Evolutionary conservation across 2,888 invertebrate genomes (phyloP), one percentile per base, ranked within the genome.

Genomic region (Ditula angustiorana): DNA sequence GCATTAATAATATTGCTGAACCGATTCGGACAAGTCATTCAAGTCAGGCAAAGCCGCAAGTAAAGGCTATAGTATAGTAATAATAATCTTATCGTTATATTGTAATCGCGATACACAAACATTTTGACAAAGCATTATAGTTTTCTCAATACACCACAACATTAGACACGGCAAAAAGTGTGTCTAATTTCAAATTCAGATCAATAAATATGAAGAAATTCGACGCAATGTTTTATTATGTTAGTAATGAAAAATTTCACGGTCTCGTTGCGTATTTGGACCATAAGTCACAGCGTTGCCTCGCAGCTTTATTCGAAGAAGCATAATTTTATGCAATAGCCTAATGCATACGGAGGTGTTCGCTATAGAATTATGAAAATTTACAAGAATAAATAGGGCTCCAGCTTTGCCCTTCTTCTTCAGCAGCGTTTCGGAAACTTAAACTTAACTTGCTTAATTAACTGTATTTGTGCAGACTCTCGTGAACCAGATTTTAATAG

Each of bases 111-210:
- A 19, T 19, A 41, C 41, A 19, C 16, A 41, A 8, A 10, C 44
- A 46, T 28, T n/a, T n/a, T n/a, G n/a, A n/a, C n/a, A n/a, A n/a
- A n/a, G n/a, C n/a, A 60, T 26, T 41, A 24, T 4, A 8, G 16
- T 62, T 33, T 41, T 26, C 26, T 30, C 26, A 64, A 53, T 37
- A 47, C 28, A 28, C 52, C 44, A 5, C 21, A 21, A 10, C 47
- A 59, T 59, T 47, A 35, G 52, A 35, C 26, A 53, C 59, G 28
- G 46, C 46, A 23, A 47, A n/a, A 33, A 23, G 65, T 47, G 57
- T 61, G 44, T 61, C 65, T 41, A 61, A 65, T 55, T 49, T 16
- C 0, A 47, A 35, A 60, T 49, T 55, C 30, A 61, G 65, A 55
- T 41, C 55, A 49, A 47, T 16, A 55, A 61, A 55, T 55, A 55